Evolutionary conservation across 2,888 invertebrate genomes (phyloP), one percentile per base, ranked within the genome.

Genomic region (Ophion ellenae): DNA sequence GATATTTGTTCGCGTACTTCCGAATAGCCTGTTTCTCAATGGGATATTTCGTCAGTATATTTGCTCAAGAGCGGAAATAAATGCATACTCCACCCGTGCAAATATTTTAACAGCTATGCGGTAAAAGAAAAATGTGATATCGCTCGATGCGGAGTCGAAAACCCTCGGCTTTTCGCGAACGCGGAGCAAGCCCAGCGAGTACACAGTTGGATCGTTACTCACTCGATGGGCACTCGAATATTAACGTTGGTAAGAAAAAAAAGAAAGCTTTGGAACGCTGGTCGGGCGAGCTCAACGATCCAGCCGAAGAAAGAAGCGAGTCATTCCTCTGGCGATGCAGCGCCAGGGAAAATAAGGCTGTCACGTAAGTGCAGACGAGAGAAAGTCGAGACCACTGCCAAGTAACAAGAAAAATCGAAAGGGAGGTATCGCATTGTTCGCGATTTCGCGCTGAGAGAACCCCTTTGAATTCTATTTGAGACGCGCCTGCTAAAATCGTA

Each of bases 391-490:
- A 32, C 32, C 70, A 73, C 79, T 87, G 87, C 87, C 87, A 87
- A 87, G 82, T 87, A 87, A 85, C 74, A 84, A 85, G 83, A 88
- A 69, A 9, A 86, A 87, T 80, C 80, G 61, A 73, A 81, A 69
- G 74, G 66, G 61, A 61, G 70, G 74, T 81, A 79, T 83, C 63
- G 85, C 81, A 75, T 82, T 84, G 81, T 80, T 82, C 74, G 81
- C 73, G 76, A 80, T 81, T 71, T 73, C 36, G 63, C 67, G 86
- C 78, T 77, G 70, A 28, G 80, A 81, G 57, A 75, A 64, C 75
- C 45, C 20, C 63, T 77, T 83, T 74, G 61, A 87, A 87, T 84
- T 88, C 88, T 88, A 88, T 88, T 88, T 88, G 77, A 84, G 88
- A 84, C 83, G 28, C 75, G 59, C 32, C 45, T 69, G 69, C 61